Evolutionary conservation across 2,797 vertebrate species (phyloP).

Genomic region (Siniperca obscura): DNA sequence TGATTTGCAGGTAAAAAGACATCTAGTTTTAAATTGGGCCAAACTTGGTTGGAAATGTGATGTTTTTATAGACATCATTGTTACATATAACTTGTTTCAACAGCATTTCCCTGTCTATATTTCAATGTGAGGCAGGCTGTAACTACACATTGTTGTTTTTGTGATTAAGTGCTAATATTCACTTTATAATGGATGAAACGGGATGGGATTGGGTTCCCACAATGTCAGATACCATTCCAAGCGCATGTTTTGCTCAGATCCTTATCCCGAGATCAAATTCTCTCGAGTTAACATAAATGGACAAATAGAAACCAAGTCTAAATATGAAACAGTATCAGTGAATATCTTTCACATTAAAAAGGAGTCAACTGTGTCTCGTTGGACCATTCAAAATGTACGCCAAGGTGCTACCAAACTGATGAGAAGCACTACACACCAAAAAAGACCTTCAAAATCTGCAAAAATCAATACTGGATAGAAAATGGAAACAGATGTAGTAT

Average conservation of each 20-base stretch:
- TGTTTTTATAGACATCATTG: not conserved
- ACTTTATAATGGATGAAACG: not conserved
- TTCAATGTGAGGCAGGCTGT: not conserved
- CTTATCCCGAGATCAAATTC: not conserved
- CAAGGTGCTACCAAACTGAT: not conserved
- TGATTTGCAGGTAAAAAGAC: not conserved
- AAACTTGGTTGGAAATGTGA: not conserved
- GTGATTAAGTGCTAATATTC: constrained; percentile 1
- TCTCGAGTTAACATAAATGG: not conserved
- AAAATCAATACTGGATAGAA: constrained; percentile 9
- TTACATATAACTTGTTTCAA: not conserved
- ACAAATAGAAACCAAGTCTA: not conserved
- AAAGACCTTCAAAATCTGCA: not conserved
- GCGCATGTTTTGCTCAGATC: not conserved
- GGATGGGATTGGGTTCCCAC: not conserved
- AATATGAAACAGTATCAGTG: not conserved
- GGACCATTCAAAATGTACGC: not conserved
- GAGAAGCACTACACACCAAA: constrained; percentile 13
- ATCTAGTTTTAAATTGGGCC: not conserved
- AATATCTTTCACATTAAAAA: not conserved
- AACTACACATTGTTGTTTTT: not conserved
- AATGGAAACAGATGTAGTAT: not conserved
- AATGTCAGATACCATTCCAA: not conserved
- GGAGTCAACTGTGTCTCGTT: not conserved
- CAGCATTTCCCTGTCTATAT: not conserved